These are phyloP conservation scores for Marronus borbonicus DNA, from an alignment of 2,888 invertebrate genomes.

Conservation along the genomic window DNA sequence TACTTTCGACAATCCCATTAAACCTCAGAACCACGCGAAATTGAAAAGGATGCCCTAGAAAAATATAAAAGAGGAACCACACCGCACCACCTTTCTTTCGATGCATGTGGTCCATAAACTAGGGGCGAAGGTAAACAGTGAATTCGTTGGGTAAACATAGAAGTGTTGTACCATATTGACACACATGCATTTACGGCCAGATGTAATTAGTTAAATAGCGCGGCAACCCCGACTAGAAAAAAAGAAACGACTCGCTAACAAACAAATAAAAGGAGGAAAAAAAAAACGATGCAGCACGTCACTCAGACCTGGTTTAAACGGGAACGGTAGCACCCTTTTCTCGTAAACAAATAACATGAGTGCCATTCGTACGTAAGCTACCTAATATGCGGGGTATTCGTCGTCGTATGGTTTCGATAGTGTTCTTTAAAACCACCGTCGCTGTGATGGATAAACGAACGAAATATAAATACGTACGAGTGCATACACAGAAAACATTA, in stretches of 20 bases:
- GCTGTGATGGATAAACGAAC: not conserved
- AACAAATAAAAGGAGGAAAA: slow-evolving; percentile 4
- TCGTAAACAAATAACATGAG: slow-evolving; percentile 41
- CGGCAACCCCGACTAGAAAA: slow-evolving; percentile 1
- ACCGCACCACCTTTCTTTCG: slow-evolving; percentile 18
- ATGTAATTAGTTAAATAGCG: slow-evolving; percentile 45
- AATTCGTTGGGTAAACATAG: slow-evolving; percentile 37
- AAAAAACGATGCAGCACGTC: slow-evolving; percentile 20
- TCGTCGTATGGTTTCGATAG: slow-evolving; percentile 3
- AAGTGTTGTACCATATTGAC: slow-evolving; percentile 44
- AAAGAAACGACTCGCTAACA: not conserved
- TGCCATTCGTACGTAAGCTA: slow-evolving; percentile 27
- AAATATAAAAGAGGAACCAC: slow-evolving; percentile 15
- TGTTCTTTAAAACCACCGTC: slow-evolving; percentile 37
- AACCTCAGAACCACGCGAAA: not conserved
- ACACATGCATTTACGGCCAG: slow-evolving; percentile 40
- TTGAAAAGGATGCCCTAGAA: not conserved
- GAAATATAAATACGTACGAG: slow-evolving; percentile 22
- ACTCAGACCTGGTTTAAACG: slow-evolving; percentile 21
- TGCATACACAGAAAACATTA: not conserved
- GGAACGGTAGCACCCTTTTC: slow-evolving; percentile 23
- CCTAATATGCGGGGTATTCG: not conserved
- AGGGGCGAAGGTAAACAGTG: slow-evolving; percentile 35
- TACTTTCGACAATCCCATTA: slow-evolving; percentile 14
- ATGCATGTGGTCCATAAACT: slow-evolving; percentile 33